These are phyloP conservation scores for Calliphora vicina DNA, from an alignment of 1,140 invertebrate species.

Conservation along the genomic window DNA sequence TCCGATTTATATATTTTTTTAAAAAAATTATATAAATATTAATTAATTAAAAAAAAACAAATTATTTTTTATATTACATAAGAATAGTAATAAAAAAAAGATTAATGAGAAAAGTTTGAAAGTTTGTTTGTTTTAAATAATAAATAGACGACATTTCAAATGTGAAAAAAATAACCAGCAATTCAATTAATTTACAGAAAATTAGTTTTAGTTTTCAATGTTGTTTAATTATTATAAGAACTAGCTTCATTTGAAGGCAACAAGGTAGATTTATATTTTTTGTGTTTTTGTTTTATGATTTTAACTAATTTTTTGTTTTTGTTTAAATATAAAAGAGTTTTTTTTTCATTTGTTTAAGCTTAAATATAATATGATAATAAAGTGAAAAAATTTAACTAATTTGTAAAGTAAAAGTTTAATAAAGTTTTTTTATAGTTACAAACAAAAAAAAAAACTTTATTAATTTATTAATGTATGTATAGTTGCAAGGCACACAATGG, in stretches of 20 bases:
- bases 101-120: not conserved
- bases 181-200: slow-evolving; percentile 35
- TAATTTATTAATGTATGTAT: not conserved
- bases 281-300: slow-evolving; percentile 37
- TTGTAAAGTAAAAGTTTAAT: not conserved
- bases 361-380: slow-evolving; percentile 42
- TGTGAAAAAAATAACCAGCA: slow-evolving; percentile 18
- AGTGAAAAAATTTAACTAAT: slow-evolving; percentile 43
- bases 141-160: slow-evolving; percentile 24
- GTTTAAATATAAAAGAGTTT: slow-evolving; percentile 8
- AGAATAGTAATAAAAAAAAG: not conserved
- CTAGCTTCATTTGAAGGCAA: slow-evolving; percentile 64
- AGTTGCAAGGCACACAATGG: slow-evolving; percentile 25
- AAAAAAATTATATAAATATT: slow-evolving; percentile 37
- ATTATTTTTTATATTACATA: slow-evolving; percentile 29
- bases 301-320: slow-evolving; percentile 8
- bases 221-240: slow-evolving; percentile 37
- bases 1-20: slow-evolving; percentile 50
- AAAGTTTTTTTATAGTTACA: not conserved
- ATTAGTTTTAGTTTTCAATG: slow-evolving; percentile 2
- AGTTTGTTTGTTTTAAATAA: not conserved
- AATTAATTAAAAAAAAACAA: slow-evolving; percentile 33
- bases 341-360: slow-evolving; percentile 35
- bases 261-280: slow-evolving; percentile 55
- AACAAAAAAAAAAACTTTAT: too few species aligned